These are phyloP conservation scores for Paguma larvata DNA, from an alignment of 2,797 vertebrate genomes.

Conservation along the genomic window DNA sequence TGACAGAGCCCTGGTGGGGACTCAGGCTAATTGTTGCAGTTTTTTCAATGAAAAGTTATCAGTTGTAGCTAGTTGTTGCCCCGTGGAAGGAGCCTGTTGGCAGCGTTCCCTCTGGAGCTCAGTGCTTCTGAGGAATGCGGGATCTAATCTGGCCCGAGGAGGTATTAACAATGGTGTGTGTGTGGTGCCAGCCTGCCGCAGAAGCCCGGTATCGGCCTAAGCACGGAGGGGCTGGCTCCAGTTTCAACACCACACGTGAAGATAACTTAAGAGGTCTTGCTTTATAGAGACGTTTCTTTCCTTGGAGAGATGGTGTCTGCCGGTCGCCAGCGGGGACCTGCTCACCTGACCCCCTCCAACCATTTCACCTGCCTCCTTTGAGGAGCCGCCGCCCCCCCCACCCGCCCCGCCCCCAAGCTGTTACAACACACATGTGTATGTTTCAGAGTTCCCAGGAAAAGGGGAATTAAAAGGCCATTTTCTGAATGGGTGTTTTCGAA, in stretches of 20 bases:
- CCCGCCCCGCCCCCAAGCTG: fast-evolving
- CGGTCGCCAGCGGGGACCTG: neutral
- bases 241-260: slow-evolving; percentile 40
- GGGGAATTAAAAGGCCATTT: slow-evolving; percentile 68
- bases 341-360: neutral
- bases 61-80: slow-evolving; percentile 70
- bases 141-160: slow-evolving; percentile 78
- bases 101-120: slow-evolving; percentile 77
- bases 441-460: slow-evolving; percentile 66
- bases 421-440: neutral
- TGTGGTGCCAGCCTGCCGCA: slow-evolving; percentile 58
- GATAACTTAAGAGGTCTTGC: slow-evolving; percentile 49
- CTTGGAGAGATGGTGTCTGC: neutral
- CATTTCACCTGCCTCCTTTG: neutral
- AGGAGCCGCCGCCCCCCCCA: neutral
- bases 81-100: slow-evolving; percentile 79
- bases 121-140: slow-evolving; percentile 74
- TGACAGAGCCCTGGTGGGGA: neutral
- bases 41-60: slow-evolving; percentile 80
- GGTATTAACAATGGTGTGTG: slow-evolving; percentile 74
- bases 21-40: slow-evolving; percentile 74
- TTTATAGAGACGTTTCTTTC: neutral
- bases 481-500: slow-evolving; percentile 81
- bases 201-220: slow-evolving; percentile 68
- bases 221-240: slow-evolving; percentile 69